Conservation (phyloP, 2,113 vertebrate genomes). For the Myocastor coypus region DNA sequence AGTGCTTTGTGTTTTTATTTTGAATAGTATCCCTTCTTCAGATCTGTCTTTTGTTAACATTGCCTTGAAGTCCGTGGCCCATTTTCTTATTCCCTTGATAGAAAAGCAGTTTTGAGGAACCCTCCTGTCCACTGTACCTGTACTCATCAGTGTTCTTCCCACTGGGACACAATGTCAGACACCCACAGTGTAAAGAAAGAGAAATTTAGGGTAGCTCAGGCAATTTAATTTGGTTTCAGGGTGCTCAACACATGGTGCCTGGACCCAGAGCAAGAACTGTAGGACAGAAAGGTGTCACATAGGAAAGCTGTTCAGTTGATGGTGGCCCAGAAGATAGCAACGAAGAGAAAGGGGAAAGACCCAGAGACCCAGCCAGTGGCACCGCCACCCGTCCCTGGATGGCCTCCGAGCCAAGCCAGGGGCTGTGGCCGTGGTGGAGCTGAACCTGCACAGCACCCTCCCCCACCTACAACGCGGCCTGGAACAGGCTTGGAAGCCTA, state of each 20-base stretch:
- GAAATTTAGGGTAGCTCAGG: background rate
- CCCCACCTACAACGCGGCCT: background rate
- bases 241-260: too few relatives aligned
- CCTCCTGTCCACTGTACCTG: background rate
- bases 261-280: background rate
- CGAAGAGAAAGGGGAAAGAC: background rate
- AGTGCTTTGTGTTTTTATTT: slow-evolving; percentile 15
- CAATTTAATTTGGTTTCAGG: background rate
- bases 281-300: background rate
- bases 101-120: background rate
- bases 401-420: background rate
- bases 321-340: background rate
- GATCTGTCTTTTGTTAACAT: background rate
- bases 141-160: background rate
- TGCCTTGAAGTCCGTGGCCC: background rate
- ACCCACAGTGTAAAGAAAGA: background rate
- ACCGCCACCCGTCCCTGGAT: too few relatives aligned
- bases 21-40: background rate
- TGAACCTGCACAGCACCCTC: background rate
- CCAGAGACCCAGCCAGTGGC: background rate
- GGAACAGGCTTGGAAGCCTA: background rate
- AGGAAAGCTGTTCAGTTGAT: background rate
- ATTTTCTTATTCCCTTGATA: background rate
- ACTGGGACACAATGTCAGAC: background rate
- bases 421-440: rapidly evolving